These are phyloP conservation scores for Caenorhabditis wallacei DNA, from an alignment of 2,888 invertebrate species.

Conservation along the genomic window DNA sequence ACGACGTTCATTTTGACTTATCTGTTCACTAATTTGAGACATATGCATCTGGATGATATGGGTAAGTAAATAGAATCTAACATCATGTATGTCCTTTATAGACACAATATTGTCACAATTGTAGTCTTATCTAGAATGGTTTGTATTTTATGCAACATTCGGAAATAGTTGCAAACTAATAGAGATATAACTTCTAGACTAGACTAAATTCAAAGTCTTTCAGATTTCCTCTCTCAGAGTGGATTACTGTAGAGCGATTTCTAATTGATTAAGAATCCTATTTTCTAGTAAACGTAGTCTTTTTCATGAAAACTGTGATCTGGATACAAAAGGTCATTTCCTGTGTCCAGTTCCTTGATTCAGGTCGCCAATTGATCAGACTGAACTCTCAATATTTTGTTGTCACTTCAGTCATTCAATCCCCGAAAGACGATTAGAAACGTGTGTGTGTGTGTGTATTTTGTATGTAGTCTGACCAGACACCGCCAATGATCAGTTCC, in stretches of 20 bases:
- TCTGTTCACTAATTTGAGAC: conserved; percentile 53
- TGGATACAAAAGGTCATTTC: conserved; percentile 10
- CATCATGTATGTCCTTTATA: background rate
- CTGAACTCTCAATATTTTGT: conserved; percentile 5
- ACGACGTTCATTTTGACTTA: conserved; percentile 40
- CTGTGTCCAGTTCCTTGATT: conserved; percentile 7
- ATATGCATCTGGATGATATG: conserved; percentile 69
- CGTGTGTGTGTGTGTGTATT: background rate
- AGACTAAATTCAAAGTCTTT: no score
- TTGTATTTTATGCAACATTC: background rate
- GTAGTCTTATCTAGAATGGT: background rate
- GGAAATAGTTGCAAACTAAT: no score
- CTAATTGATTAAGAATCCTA: background rate
- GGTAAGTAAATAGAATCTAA: conserved; percentile 46
- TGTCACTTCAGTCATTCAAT: background rate
- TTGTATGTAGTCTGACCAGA: conserved; percentile 33
- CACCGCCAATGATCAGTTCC: conserved; percentile 33
- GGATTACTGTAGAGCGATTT: background rate
- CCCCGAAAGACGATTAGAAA: conserved; percentile 18
- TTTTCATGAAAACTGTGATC: background rate
- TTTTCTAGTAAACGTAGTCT: conserved; percentile 19
- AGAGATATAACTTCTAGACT: no score
- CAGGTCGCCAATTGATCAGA: conserved; percentile 14
- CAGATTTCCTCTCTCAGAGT: no score
- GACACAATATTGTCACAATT: background rate